phyloP scores from a whole-genome alignment of 2,888 invertebrate genomes.

The Xestia c-nigrum region DNA sequence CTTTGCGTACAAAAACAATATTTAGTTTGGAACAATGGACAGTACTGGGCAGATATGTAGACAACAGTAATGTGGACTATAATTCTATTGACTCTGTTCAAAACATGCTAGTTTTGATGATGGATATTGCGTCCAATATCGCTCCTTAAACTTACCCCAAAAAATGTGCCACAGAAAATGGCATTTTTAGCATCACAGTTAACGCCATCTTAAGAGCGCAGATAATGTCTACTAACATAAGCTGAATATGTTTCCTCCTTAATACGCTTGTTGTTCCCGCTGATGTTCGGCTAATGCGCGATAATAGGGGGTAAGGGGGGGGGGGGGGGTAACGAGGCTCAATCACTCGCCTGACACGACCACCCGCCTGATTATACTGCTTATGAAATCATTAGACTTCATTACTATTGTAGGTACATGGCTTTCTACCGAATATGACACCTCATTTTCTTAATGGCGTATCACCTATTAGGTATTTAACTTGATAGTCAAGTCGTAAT shows the following conservation, averaged over 20 bases:
- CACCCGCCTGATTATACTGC: constrained; percentile 53
- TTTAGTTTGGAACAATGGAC: neutral
- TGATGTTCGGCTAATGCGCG: constrained; percentile 76
- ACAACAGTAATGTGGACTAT: neutral
- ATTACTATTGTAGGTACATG: constrained; percentile 44
- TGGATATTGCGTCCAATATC: neutral
- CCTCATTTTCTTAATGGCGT: constrained; percentile 32
- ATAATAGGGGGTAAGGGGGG: constrained; percentile 67
- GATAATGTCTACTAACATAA: constrained; percentile 37
- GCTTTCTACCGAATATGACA: constrained; percentile 18
- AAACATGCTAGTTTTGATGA: neutral
- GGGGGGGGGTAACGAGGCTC: constrained; percentile 67
- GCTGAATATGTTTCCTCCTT: constrained; percentile 53
- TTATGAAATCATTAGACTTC: constrained; percentile 56
- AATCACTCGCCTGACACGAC: constrained; percentile 60
- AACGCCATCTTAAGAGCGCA: constrained; percentile 18
- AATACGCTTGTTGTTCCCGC: constrained; percentile 70
- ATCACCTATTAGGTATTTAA: constrained; percentile 18
- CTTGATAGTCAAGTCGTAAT: constrained; percentile 5
- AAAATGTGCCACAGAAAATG: constrained; percentile 2
- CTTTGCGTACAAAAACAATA: neutral
- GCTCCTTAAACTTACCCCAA: too few species aligned
- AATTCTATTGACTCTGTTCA: neutral
- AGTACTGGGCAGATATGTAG: neutral
- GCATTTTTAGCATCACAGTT: neutral